Conservation (phyloP, 1,140 invertebrate genomes). For the Camponotus pennsylvanicus region DNA sequence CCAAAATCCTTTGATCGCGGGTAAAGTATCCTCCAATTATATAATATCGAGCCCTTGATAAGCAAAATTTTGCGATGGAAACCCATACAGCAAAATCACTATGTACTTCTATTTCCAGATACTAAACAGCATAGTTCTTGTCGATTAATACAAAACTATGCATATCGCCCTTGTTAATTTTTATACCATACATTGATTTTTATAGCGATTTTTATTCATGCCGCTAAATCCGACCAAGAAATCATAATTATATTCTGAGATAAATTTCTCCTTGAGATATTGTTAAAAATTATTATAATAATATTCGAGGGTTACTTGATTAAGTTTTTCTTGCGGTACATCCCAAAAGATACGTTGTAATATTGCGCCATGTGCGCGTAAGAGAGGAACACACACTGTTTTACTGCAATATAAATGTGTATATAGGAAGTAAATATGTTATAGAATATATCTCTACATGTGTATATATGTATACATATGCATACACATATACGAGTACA, state of each 20-base stretch:
- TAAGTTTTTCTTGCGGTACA: conserved; percentile 40
- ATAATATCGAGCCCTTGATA: background rate
- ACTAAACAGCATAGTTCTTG: conserved; percentile 36
- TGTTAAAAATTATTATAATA: conserved; percentile 40
- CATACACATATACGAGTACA: conserved; percentile 29
- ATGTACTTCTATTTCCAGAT: conserved; percentile 56
- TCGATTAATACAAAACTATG: conserved; percentile 22
- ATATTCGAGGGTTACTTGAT: conserved; percentile 56
- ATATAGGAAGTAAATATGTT: conserved; percentile 81
- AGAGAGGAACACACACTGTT: conserved; percentile 79
- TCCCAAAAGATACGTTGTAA: conserved; percentile 60
- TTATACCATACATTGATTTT: conserved; percentile 65
- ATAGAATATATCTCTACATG: conserved; percentile 73
- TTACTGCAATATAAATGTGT: conserved; percentile 86
- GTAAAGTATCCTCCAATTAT: conserved; percentile 56
- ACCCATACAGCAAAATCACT: conserved; percentile 59
- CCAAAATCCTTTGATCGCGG: conserved; percentile 25
- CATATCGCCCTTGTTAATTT: conserved; percentile 54
- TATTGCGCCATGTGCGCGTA: conserved; percentile 45
- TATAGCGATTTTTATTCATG: conserved; percentile 53
- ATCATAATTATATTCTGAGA: conserved; percentile 11
- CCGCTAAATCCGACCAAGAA: conserved; percentile 6
- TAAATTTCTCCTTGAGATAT: conserved; percentile 28
- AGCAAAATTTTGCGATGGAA: conserved; percentile 13
- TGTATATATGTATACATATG: conserved; percentile 61